Evolutionary conservation across 2,888 invertebrate species (phyloP).

Genomic region (Melipona bicolor): DNA sequence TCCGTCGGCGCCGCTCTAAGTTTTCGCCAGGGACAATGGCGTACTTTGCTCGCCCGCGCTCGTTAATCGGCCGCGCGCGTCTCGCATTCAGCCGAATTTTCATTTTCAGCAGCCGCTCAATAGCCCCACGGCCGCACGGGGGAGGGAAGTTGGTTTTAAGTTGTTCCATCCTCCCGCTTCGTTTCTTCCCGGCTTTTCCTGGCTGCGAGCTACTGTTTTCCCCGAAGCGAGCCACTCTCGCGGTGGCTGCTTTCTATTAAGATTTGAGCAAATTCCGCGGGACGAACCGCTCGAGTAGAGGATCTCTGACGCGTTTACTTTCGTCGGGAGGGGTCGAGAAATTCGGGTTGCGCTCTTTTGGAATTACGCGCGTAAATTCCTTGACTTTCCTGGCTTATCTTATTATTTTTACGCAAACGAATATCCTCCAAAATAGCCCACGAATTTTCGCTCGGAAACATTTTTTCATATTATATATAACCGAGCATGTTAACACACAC

Average conservation of each 20-base stretch:
- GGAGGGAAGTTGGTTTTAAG: conserved; percentile 37
- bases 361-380: background rate
- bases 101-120: conserved; percentile 42
- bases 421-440: too few relatives aligned
- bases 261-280: conserved; percentile 2
- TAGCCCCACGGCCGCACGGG: background rate
- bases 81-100: conserved; percentile 57
- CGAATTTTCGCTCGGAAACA: too few relatives aligned
- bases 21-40: conserved; percentile 65
- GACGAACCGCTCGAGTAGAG: background rate
- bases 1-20: conserved; percentile 56
- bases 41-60: conserved; percentile 50
- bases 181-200: conserved; percentile 19
- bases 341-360: background rate
- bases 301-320: background rate
- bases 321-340: background rate
- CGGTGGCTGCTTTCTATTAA: background rate
- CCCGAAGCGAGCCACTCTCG: background rate
- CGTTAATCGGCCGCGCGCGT: conserved; percentile 64
- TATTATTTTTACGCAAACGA: too few relatives aligned
- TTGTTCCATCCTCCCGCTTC: background rate
- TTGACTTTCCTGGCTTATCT: too few relatives aligned
- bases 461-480: too few relatives aligned
- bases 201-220: background rate
- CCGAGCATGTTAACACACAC: too few relatives aligned